Evolutionary conservation across 2,113 vertebrate species (phyloP), one percentile per base, ranked within the genome.

Genomic region (Columbina picui): DNA sequence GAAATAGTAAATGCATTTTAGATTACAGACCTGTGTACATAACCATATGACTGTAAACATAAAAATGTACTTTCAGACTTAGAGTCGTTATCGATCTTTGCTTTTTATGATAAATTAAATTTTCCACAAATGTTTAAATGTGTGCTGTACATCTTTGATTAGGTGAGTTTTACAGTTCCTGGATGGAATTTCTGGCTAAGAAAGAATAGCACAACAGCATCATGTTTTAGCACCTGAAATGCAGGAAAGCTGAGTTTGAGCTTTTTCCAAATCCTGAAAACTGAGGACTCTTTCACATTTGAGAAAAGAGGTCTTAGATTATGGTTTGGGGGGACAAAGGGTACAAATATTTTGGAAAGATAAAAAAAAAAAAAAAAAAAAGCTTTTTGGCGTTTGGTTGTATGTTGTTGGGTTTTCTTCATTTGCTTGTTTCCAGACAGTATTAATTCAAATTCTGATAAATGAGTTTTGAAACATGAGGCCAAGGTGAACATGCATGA

Each of bases 361-460:
- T 0, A n/a, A 32, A 84, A 43, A 43, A 43, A 43, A 45, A 84
- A 84, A 8, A 4, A 78, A 50, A 47, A 25, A 30, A 55, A 50
- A 50, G 12, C 41, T 47, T 47, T 18, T 47, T 18, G 19, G 45
- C 21, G 47, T 49, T 49, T 49, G 43, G 43, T 45, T 45, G 43
- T 45, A 45, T 45, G 43, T 45, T 45, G 13, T 9, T 45, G 43
- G 43, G 3, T 3, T 2, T 2, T 60, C 38, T 49, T 49, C 19
- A 22, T 32, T 1, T 53, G 41, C 9, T 3, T 17, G 20, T 14
- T 10, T 18, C 10, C 15, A 47, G 23, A 0, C 6, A n/a, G 4
- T 22, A 22, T 45, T 79, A 38, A 55, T 85, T 79, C 19, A 29
- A 86, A 89, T 83, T 61, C 39, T 41, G 38, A 79, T 8, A 57